These are phyloP conservation scores for Penaeus japonicus DNA, from an alignment of 1,140 invertebrate species.

Conservation along the genomic window DNA sequence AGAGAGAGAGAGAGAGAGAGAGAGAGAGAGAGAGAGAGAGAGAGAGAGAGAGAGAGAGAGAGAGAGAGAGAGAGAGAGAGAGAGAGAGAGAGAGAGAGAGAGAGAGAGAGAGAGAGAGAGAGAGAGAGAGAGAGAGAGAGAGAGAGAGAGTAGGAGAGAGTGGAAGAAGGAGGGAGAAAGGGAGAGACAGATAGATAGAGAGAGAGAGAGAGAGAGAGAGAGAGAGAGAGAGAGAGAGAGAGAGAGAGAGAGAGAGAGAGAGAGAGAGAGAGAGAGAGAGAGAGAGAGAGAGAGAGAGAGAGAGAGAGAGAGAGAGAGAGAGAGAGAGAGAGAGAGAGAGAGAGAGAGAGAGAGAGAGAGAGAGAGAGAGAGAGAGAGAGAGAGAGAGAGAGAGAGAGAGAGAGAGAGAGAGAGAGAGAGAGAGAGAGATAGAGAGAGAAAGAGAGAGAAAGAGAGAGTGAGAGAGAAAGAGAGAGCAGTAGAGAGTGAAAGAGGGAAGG, in stretches of 20 bases:
- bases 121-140: neutral
- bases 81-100: neutral
- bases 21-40: neutral
- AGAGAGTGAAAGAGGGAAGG: too few relatives aligned
- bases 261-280: neutral
- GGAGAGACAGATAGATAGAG: conserved; percentile 28
- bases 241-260: neutral
- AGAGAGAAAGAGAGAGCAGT: neutral
- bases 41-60: neutral
- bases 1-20: conserved; percentile 20
- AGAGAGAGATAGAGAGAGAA: too few relatives aligned
- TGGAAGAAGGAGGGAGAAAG: too few relatives aligned
- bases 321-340: neutral
- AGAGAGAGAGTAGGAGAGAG: conserved; percentile 6
- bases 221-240: conserved; percentile 38
- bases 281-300: neutral
- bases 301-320: conserved; percentile 2
- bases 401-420: too few relatives aligned
- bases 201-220: conserved; percentile 40
- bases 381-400: too few relatives aligned
- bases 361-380: neutral
- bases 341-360: neutral
- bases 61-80: neutral
- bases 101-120: neutral
- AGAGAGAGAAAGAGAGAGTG: neutral